phyloP scores from a whole-genome alignment of 2,888 invertebrate species.

The Anthophora plumipes region DNA sequence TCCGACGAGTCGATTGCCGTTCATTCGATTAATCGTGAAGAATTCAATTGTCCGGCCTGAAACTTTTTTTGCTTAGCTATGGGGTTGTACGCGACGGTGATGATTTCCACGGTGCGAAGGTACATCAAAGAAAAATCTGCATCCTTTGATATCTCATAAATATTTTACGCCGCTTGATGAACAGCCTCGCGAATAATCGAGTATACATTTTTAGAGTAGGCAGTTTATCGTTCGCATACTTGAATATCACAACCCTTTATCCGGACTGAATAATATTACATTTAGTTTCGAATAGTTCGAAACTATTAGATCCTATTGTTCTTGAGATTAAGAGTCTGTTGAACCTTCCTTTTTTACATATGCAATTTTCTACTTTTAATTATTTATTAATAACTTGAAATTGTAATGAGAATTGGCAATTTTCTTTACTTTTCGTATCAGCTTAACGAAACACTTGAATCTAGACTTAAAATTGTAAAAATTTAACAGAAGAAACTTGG shows the following conservation, averaged over 20 bases:
- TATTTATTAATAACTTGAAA: background rate
- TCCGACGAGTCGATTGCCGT: conserved; percentile 48
- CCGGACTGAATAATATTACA: background rate
- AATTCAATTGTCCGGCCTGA: conserved; percentile 52
- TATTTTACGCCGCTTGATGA: background rate
- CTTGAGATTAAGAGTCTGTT: no score
- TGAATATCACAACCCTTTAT: background rate
- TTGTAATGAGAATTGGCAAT: background rate
- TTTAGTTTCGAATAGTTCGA: no score
- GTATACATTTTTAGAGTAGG: background rate
- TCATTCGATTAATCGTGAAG: conserved; percentile 72
- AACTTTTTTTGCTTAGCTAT: conserved; percentile 44
- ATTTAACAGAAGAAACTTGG: no score
- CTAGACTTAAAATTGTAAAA: no score
- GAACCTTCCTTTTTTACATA: background rate
- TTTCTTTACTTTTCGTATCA: background rate
- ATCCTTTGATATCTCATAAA: background rate
- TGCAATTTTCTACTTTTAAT: background rate
- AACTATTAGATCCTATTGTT: background rate
- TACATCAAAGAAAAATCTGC: conserved; percentile 27
- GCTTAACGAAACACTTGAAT: background rate
- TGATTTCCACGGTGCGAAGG: background rate
- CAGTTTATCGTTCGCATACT: background rate
- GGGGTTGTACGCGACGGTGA: conserved; percentile 9
- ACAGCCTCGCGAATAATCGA: background rate